phyloP scores from a whole-genome alignment of 2,113 vertebrate genomes.

The Uria lomvia region DNA sequence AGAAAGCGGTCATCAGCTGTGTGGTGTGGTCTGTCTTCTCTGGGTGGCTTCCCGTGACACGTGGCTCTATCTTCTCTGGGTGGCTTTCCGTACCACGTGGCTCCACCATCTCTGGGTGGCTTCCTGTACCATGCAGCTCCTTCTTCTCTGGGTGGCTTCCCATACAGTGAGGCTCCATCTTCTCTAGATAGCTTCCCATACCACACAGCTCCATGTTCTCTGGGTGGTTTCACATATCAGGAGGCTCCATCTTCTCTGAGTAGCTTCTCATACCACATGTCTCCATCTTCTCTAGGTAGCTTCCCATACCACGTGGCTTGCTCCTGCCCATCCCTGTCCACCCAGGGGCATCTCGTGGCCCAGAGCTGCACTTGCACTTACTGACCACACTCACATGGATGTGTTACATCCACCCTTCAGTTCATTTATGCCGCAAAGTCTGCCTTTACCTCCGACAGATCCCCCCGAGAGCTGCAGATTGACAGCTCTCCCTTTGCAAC shows the following conservation, averaged over 20 bases:
- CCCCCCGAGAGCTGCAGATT: background rate
- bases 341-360: background rate
- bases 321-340: background rate
- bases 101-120: background rate
- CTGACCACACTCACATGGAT: background rate
- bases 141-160: background rate
- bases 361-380: background rate
- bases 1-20: background rate
- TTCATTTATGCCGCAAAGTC: no score
- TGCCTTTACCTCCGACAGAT: background rate
- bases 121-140: accelerated
- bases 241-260: background rate
- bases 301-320: background rate
- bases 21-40: background rate
- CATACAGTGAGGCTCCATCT: accelerated
- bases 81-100: background rate
- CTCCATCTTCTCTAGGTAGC: background rate
- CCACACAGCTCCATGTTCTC: background rate
- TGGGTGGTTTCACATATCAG: background rate
- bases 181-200: background rate
- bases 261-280: background rate
- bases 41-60: accelerated
- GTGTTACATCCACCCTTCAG: background rate
- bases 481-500: background rate
- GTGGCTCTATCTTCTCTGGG: background rate